Base-by-base conservation (phyloP, 2,113 vertebrate species). In the Donacobius atricapilla region DNA sequence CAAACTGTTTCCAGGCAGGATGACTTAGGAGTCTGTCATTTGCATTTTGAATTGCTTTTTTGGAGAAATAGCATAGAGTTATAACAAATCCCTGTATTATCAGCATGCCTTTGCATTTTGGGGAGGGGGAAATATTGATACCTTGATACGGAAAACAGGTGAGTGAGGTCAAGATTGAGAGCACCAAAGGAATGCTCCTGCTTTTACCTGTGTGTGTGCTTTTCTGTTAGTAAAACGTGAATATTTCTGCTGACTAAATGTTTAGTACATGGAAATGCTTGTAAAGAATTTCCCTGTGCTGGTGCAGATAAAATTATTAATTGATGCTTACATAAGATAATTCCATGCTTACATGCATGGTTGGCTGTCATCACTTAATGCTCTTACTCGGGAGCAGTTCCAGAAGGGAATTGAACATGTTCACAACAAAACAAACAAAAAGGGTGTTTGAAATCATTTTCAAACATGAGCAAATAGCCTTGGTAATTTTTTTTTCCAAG, bases 241-340 rank as follows among this genome's bases (percentile, higher is more conserved):
- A 5, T 72, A 3, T 83, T 68, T 71, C 44, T 50, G 33, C 54
- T 91, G 39, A 39, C 33, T 45, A 13, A 75, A 64, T 48, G 61
- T 44, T 81, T 10, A 45, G n/a, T 54, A 7, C 9, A 1, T 64
- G 80, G 61, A 44, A 65, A 40, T 65, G 17, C 19, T 73, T 53
- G 3, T 86, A 31, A 83, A 91, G 23, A 54, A 37, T 44, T 80
- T 58, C 60, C 42, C 18, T 78, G 8, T 23, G 53, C 11, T 66
- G 27, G 18, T 30, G 12, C 37, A 90, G 82, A 73, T 87, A 50
- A 87, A 87, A 72, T 84, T 70, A 48, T 66, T 47, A 87, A 42
- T 45, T 48, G 73, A 58, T 83, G 84, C 68, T 87, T 76, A 30
- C 17, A 27, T 10, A n/a, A 70, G 78, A 57, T 51, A 87, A 82